Conservation (phyloP, 2,797 vertebrate species). For the Cyprinodon diabolis region DNA sequence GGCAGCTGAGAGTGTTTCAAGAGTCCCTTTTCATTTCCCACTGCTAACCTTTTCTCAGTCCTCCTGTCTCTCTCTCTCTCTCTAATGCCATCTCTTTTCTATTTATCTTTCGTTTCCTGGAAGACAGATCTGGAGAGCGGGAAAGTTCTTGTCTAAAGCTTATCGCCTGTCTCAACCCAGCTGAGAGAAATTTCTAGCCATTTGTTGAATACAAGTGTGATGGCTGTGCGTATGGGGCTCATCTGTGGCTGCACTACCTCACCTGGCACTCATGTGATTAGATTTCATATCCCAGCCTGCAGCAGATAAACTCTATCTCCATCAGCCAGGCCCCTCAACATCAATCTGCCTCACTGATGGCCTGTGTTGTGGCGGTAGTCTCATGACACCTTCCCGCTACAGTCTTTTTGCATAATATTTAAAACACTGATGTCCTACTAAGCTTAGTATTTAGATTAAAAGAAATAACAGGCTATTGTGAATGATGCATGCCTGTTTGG, state of each 20-base stretch:
- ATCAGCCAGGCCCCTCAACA: constrained; percentile 73
- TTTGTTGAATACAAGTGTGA: constrained; percentile 77
- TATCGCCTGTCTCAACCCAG: constrained; percentile 72
- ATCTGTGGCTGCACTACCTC: constrained; percentile 75
- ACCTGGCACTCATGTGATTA: constrained; percentile 81
- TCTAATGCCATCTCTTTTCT: constrained; percentile 45
- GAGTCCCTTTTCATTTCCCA: constrained; percentile 64
- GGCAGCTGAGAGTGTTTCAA: constrained; percentile 54
- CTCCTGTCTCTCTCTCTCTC: constrained; percentile 7
- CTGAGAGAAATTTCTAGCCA: constrained; percentile 73
- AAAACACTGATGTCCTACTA: constrained; percentile 47
- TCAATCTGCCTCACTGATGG: constrained; percentile 73
- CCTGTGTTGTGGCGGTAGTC: constrained; percentile 46
- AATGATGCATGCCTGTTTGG: constrained; percentile 31
- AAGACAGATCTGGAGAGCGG: constrained; percentile 66
- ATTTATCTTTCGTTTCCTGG: constrained; percentile 59
- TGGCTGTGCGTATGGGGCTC: constrained; percentile 68
- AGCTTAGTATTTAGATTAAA: constrained; percentile 46
- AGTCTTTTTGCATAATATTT: constrained; percentile 59
- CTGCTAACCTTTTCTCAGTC: constrained; percentile 39
- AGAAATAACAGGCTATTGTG: constrained; percentile 27
- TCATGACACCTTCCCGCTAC: constrained; percentile 48
- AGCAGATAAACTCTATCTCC: constrained; percentile 82
- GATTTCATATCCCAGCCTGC: constrained; percentile 76
- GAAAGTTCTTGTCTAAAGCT: constrained; percentile 73